These are phyloP conservation scores for Schizaphis graminum DNA, from an alignment of 2,888 invertebrate genomes.

Conservation along the genomic window DNA sequence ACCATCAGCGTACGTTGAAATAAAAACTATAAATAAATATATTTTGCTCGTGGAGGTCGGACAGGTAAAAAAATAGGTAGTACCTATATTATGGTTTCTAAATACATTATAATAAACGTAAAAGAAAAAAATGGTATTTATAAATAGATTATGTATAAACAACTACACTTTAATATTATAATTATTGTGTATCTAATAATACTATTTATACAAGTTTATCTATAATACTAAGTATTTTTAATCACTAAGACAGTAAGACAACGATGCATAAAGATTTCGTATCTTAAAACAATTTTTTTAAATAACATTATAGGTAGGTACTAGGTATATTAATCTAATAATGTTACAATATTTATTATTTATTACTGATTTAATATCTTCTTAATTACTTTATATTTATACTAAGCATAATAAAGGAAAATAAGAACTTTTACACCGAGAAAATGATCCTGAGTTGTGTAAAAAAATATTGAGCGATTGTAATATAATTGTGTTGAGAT, in stretches of 20 bases:
- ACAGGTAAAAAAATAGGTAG: not conserved
- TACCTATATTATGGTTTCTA: not conserved
- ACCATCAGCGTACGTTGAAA: not conserved
- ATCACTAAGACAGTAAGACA: too few species aligned
- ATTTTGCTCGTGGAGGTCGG: not conserved
- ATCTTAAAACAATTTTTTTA: not conserved
- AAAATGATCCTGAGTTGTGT: not conserved
- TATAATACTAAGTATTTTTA: too few species aligned
- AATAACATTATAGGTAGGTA: not conserved
- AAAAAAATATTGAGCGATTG: not conserved
- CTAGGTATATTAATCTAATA: not conserved
- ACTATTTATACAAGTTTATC: not conserved
- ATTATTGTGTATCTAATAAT: not conserved
- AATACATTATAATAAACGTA: not conserved
- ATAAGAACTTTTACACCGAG: not conserved
- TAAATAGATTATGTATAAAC: not conserved
- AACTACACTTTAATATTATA: not conserved
- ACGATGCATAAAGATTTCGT: not conserved
- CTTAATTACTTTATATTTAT: not conserved
- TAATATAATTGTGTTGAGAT: not conserved
- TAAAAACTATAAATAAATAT: not conserved
- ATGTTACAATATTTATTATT: not conserved
- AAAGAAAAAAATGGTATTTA: not conserved
- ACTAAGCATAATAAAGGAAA: not conserved
- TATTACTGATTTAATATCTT: not conserved